Conservation (phyloP, 2,888 invertebrate genomes). For the Scaptomyza caliginosa region DNA sequence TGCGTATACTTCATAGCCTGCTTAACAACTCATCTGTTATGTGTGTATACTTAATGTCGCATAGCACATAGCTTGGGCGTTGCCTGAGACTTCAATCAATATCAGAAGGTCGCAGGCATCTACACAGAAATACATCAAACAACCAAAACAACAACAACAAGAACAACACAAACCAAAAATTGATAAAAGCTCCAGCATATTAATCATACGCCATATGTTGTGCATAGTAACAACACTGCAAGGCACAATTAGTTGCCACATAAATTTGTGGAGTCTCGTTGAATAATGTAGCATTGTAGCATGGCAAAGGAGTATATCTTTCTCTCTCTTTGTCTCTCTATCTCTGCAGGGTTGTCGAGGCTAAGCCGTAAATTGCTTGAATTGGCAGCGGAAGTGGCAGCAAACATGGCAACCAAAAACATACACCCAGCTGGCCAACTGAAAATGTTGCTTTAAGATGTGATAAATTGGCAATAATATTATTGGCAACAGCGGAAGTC, state of each 20-base stretch:
- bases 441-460: slow-evolving; percentile 41
- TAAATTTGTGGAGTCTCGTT: slow-evolving; percentile 44
- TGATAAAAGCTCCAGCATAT: slow-evolving; percentile 61
- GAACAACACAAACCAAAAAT: slow-evolving; percentile 10
- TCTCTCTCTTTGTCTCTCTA: background rate
- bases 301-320: slow-evolving; percentile 6
- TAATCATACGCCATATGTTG: slow-evolving; percentile 77
- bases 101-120: slow-evolving; percentile 52
- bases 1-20: background rate
- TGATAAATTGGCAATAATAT: slow-evolving; percentile 73
- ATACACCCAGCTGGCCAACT: slow-evolving; percentile 39
- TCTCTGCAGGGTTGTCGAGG: background rate
- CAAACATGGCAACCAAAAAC: slow-evolving; percentile 38
- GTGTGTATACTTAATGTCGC: slow-evolving; percentile 20
- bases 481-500: slow-evolving; percentile 61
- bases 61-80: slow-evolving; percentile 53
- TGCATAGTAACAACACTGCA: background rate
- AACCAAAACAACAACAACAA: background rate
- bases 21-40: background rate
- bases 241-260: slow-evolving; percentile 63
- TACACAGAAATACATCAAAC: slow-evolving; percentile 14
- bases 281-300: slow-evolving; percentile 63
- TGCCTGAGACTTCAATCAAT: slow-evolving; percentile 63
- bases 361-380: slow-evolving; percentile 58
- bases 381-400: slow-evolving; percentile 67